Conservation (phyloP, 2,888 invertebrate species). For the Caenorhabditis macrosperma region DNA sequence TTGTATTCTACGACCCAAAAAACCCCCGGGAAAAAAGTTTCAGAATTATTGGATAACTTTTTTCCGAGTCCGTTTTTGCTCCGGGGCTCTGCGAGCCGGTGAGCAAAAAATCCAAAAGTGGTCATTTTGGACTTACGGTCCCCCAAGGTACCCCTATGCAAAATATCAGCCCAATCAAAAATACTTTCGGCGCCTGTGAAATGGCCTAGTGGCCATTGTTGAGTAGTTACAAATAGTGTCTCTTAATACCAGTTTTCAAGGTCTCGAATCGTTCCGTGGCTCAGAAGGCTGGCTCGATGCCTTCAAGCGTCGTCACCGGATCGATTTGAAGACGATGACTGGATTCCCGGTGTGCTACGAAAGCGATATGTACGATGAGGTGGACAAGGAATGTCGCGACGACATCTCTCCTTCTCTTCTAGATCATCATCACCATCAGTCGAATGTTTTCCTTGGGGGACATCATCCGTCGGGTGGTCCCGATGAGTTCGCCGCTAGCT, state of each 20-base stretch:
- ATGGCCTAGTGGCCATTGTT: too few relatives aligned
- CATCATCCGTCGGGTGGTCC: neutral
- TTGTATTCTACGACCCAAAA: too few relatives aligned
- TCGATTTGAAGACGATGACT: conserved; percentile 68
- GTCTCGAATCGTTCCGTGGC: conserved; percentile 66
- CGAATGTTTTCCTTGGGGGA: neutral
- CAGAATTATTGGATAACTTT: too few relatives aligned
- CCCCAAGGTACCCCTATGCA: too few relatives aligned
- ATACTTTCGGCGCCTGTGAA: too few relatives aligned
- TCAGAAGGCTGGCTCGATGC: conserved; percentile 73
- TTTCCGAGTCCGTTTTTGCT: too few relatives aligned
- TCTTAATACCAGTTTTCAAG: conserved; percentile 23
- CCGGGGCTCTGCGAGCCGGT: too few relatives aligned
- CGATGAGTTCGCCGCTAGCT: conserved; percentile 35
- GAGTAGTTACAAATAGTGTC: too few relatives aligned
- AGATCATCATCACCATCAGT: conserved; percentile 9
- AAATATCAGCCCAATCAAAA: too few relatives aligned
- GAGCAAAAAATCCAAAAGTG: too few relatives aligned
- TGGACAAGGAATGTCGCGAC: conserved; percentile 47
- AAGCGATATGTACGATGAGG: conserved; percentile 55
- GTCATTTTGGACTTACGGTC: too few relatives aligned
- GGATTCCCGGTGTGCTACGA: conserved; percentile 67
- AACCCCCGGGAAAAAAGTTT: too few relatives aligned
- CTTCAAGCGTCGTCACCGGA: conserved; percentile 70
- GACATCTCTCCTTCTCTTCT: conserved; percentile 1